Percentiles rank a stretch among this genome's conserved stretches.
These are phyloP conservation scores for Podarcis muralis DNA, from an alignment of 2,113 vertebrate species.

Conservation along the genomic window DNA sequence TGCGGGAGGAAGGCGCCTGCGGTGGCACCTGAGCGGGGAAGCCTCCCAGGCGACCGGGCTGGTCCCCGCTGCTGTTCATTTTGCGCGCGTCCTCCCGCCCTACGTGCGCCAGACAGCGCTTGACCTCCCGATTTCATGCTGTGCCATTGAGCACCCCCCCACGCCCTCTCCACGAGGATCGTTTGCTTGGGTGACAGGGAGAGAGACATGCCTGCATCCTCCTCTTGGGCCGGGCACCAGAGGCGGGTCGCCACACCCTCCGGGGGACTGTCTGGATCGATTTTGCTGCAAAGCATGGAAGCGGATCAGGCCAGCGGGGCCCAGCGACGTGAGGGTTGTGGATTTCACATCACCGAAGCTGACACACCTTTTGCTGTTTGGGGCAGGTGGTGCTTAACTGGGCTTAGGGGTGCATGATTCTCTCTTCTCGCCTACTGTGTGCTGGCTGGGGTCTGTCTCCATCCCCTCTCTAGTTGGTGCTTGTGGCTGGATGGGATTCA, in stretches of 20 bases:
- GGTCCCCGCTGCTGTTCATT: neutral
- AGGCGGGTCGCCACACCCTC: constrained; percentile 59
- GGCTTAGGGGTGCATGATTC: neutral
- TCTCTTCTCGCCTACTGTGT: no score
- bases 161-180: neutral
- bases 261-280: neutral
- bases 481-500: constrained; percentile 21
- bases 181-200: neutral
- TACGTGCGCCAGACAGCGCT: constrained; percentile 22
- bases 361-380: neutral
- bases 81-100: neutral
- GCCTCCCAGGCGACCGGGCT: constrained; percentile 3
- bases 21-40: no score
- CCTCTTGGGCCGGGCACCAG: neutral
- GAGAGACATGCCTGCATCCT: neutral
- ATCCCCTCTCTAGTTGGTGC: constrained; percentile 7
- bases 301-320: constrained; percentile 10
- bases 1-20: neutral
- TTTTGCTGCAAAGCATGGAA: neutral
- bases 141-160: neutral
- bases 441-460: neutral
- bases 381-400: neutral
- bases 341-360: neutral
- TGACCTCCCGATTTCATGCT: neutral
- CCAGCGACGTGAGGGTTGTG: no score